Conservation (phyloP, 2,113 vertebrate species). For the Mola mola region DNA sequence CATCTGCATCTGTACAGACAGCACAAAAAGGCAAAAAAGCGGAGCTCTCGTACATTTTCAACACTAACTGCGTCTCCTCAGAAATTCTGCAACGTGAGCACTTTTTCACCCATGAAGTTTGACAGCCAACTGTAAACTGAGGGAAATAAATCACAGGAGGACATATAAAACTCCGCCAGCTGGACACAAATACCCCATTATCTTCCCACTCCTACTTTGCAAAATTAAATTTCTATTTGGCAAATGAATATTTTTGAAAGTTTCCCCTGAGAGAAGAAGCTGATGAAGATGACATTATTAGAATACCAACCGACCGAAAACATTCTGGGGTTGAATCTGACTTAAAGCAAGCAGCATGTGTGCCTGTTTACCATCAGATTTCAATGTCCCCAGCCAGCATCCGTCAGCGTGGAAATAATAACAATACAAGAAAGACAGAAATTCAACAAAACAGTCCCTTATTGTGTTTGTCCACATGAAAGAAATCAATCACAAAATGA, state of each 20-base stretch:
- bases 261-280: constrained; percentile 24
- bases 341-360: constrained; percentile 3
- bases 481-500: constrained; percentile 52
- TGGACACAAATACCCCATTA: constrained; percentile 39
- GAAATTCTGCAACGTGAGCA: constrained; percentile 58
- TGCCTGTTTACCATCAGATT: too few relatives aligned
- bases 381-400: constrained; percentile 15
- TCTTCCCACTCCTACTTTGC: constrained; percentile 28
- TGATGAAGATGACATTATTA: constrained; percentile 26
- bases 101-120: constrained; percentile 64
- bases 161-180: constrained; percentile 58
- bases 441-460: constrained; percentile 24
- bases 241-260: constrained; percentile 38
- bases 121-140: constrained; percentile 56
- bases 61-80: constrained; percentile 43
- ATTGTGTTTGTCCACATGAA: constrained; percentile 36
- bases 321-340: not conserved
- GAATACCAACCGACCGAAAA: constrained; percentile 42
- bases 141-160: constrained; percentile 54
- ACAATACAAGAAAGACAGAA: constrained; percentile 7
- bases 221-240: constrained; percentile 62
- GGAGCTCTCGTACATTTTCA: constrained; percentile 45
- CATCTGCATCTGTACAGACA: constrained; percentile 8
- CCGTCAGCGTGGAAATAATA: constrained; percentile 59
- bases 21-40: constrained; percentile 28